Percentiles rank a stretch among this genome's conserved stretches.
phyloP scores from a whole-genome alignment of 1,140 invertebrate genomes.

The Heliothis subflexa region DNA sequence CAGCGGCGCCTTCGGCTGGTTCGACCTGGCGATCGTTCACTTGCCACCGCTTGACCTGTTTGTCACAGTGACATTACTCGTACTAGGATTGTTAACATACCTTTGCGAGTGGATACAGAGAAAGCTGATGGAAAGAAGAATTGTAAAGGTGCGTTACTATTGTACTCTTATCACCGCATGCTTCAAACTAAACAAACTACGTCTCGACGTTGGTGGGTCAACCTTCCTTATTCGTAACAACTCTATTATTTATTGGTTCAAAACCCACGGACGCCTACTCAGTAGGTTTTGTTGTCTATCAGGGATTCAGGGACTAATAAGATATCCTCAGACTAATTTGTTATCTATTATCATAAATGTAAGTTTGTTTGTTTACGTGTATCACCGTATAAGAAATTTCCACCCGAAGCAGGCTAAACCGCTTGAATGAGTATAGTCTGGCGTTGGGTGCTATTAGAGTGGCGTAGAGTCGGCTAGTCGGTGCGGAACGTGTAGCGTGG shows the following conservation, averaged over 20 bases:
- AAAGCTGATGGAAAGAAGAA: slow-evolving; percentile 76
- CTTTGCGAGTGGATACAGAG: slow-evolving; percentile 79
- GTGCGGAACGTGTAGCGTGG: neutral
- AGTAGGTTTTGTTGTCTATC: no score
- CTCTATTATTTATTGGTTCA: no score
- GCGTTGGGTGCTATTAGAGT: neutral
- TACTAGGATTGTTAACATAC: slow-evolving; percentile 64
- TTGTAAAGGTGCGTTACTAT: slow-evolving; percentile 67
- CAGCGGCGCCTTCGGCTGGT: slow-evolving; percentile 48
- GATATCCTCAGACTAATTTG: no score
- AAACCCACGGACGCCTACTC: no score
- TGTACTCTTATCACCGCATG: neutral
- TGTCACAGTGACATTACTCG: slow-evolving; percentile 60
- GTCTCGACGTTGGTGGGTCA: no score
- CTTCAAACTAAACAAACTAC: neutral
- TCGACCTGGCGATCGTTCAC: slow-evolving; percentile 54
- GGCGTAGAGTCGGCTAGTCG: neutral
- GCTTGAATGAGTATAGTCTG: neutral
- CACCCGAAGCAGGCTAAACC: no score
- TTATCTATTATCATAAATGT: no score
- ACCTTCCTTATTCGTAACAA: no score
- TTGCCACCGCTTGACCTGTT: slow-evolving; percentile 69
- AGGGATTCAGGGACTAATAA: no score
- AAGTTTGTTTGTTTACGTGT: no score
- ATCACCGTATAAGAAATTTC: no score